Evolutionary conservation across 1,140 invertebrate genomes (phyloP).

Genomic region (Ceratosolen solmsi): DNA sequence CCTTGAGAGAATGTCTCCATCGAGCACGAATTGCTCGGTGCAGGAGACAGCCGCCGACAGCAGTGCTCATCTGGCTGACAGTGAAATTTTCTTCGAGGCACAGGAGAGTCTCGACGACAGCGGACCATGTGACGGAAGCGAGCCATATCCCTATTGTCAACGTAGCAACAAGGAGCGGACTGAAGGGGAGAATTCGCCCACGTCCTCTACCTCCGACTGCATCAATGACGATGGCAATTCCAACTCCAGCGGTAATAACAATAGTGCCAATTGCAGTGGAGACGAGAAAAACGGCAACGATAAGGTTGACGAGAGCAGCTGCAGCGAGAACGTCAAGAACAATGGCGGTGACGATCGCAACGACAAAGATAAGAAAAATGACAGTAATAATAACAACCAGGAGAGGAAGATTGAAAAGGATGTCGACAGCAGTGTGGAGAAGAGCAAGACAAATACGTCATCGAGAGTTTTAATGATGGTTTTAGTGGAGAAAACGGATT

Average conservation of each 20-base stretch:
- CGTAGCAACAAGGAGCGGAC: constrained; percentile 14
- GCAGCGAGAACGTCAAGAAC: background rate
- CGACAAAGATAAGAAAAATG: background rate
- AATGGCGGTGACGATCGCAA: background rate
- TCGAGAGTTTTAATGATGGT: constrained; percentile 62
- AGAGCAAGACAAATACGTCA: background rate
- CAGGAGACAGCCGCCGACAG: background rate
- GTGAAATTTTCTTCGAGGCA: constrained; percentile 59
- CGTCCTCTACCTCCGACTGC: background rate
- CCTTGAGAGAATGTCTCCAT: background rate
- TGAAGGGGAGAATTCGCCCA: background rate
- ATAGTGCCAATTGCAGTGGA: background rate
- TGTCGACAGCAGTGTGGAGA: background rate
- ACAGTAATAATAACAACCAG: background rate
- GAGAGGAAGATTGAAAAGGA: background rate
- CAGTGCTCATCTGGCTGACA: constrained; percentile 21
- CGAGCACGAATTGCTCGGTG: background rate
- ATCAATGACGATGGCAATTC: background rate
- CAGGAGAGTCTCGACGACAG: constrained; percentile 50
- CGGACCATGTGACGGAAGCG: background rate
- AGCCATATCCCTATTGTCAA: background rate
- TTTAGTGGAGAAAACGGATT: constrained; percentile 59
- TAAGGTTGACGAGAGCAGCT: background rate
- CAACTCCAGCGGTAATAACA: background rate
- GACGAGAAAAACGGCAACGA: background rate